A percentile compares a stretch with the other conserved stretches of the same genome.
These are phyloP conservation scores for Bathynomus jamesi DNA, from an alignment of 1,140 invertebrate species.

Conservation along the genomic window DNA sequence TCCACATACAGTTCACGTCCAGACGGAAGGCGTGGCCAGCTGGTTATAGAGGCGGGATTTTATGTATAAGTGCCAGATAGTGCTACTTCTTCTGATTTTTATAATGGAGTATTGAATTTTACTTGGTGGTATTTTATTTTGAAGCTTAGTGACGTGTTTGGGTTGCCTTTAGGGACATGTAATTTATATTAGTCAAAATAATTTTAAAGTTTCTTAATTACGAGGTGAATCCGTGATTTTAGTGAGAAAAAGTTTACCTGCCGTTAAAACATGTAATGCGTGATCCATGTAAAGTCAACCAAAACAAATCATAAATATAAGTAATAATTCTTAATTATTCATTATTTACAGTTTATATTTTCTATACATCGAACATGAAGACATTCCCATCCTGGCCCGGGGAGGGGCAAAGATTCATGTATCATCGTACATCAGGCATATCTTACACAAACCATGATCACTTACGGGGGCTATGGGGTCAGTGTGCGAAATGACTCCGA, in stretches of 20 bases:
- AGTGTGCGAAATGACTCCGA: not conserved
- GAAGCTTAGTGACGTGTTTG: not conserved
- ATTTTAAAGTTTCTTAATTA: not conserved
- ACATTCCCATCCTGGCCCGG: not conserved
- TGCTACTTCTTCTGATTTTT: not conserved
- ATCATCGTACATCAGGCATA: not conserved
- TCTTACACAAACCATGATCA: not conserved
- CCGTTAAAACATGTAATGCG: too few relatives aligned
- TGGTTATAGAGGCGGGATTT: slow-evolving; percentile 1
- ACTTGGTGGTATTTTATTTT: slow-evolving; percentile 1
- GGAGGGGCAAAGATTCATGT: not conserved
- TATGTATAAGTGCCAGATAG: not conserved
- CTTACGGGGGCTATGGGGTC: not conserved
- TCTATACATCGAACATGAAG: not conserved
- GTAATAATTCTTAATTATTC: not conserved
- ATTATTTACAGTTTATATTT: not conserved
- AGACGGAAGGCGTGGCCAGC: not conserved
- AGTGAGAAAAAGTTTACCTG: too few relatives aligned
- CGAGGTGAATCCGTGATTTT: too few relatives aligned
- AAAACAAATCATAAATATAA: too few relatives aligned
- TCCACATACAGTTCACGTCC: not conserved
- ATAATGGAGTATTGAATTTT: slow-evolving; percentile 1
- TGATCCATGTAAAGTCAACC: too few relatives aligned
- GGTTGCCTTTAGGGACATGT: not conserved
- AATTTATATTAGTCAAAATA: slow-evolving; percentile 1